Evolutionary conservation across 2,888 invertebrate species (phyloP), one percentile per base, ranked within the genome.

Genomic region (Himalopsyche tibetana): DNA sequence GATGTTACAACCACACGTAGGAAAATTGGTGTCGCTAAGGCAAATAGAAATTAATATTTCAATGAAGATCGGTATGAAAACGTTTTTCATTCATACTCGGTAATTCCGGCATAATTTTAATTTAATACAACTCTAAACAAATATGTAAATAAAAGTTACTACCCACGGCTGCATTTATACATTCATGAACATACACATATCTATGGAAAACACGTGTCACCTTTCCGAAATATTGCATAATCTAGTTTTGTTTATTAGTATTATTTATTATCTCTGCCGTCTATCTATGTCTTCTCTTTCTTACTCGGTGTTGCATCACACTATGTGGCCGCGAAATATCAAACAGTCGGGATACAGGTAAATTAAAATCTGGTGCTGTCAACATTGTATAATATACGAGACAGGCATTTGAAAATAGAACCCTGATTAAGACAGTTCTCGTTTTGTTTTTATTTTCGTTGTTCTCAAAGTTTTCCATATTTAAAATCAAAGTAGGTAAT

Each of bases 271-370:
- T 63, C 63, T 63, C 28, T 11, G 63, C 19, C 28, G 63, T 19
- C 3, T 11, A 9, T 19, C 3, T 11, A 9, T 19, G 19, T 19
- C 15, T 6, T 19, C 19, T 63, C 63, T 63, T n/a, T 63, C 15
- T 2, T 6, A 4, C 63, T 8, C 63, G 9, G 28, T 19, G 63
- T 63, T 63, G 19, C 63, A 63, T 63, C 63, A 63, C 28, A 63
- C 51, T 1, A 15, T n/a, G 63, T 19, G 63, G 19, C 63, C 63
- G 63, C n/a, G 63, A 63, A 63, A 19, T 63, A 19, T 63, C 63
- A 63, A 63, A 63, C 63, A 63, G 63, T 63, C 19, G 63, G 63
- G 19, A 63, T 19, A 63, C 63, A 63, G 63, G 63, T 63, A 63
- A 63, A 63, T 5, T 19, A 63, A 63, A 63, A 63, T 19, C 28